Percentiles rank a stretch among this genome's conserved stretches.
These are phyloP conservation scores for Paguma larvata DNA, from an alignment of 2,797 vertebrate species.

Conservation along the genomic window DNA sequence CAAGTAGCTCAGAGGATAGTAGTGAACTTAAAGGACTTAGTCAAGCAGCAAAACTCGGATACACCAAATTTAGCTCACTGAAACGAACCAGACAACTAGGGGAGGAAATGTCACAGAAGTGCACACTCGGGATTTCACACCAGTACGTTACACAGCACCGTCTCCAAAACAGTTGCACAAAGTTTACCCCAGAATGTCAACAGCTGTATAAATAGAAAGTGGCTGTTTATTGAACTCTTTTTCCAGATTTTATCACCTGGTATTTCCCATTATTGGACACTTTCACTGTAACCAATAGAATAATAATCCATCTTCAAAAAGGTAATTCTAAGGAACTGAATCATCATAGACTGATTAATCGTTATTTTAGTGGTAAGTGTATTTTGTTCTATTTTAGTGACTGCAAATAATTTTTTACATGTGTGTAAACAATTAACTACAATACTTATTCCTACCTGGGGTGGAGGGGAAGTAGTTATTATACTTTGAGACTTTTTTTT, in stretches of 20 bases:
- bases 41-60: conserved; percentile 8
- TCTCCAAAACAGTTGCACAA: neutral
- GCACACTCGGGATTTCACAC: neutral
- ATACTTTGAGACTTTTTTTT: neutral
- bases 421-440: conserved; percentile 53
- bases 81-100: conserved; percentile 27
- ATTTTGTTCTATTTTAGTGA: conserved; percentile 43
- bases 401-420: conserved; percentile 9
- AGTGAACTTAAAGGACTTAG: neutral
- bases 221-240: neutral
- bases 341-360: neutral
- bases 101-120: neutral
- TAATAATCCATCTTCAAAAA: conserved; percentile 50
- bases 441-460: neutral
- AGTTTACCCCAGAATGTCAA: conserved; percentile 47
- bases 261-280: conserved; percentile 43
- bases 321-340: conserved; percentile 1
- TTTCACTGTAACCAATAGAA: conserved; percentile 36
- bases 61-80: neutral
- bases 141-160: neutral
- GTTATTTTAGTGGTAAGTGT: neutral
- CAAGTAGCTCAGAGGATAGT: neutral
- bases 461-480: neutral
- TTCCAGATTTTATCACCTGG: conserved; percentile 29
- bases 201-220: neutral